Evolutionary conservation across 2,888 invertebrate genomes (phyloP), one percentile per base, ranked within the genome.

Genomic region (Drosophila pullipes): DNA sequence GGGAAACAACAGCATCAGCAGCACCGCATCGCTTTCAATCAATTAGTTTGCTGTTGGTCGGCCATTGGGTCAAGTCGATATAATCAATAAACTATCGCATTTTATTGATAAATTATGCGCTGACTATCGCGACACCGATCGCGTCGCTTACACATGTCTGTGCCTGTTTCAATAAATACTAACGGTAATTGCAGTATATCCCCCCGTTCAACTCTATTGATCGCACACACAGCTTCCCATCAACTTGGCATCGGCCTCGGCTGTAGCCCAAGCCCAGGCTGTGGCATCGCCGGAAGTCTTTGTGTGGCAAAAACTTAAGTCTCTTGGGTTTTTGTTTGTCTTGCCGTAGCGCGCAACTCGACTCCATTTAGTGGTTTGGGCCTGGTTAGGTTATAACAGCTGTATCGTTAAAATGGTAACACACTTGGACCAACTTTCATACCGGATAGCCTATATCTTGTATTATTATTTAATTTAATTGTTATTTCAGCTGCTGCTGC

Each of bases 91-190:
- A 74, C 69, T 78, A 74, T 79, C 69, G 66, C 68, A 85, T 83
- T 85, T 85, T 85, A 81, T 88, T 81, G 85, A 88, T 88, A 81
- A 85, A 83, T 85, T 85, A 85, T 85, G 85, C 85, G 72, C 67
- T 58, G 90, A 74, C 83, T 80, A 74, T 82, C 82, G 70, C 68
- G 69, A 81, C 81, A 81, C 82, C 82, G 74, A 81, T 81, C 81
- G 85, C 85, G 89, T 88, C 83, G 83, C 78, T 88, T 83, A 90
- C 85, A 85, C 81, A 84, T 89, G 85, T 87, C 68, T 69, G 74
- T 77, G 66, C 81, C 57, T 68, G 87, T 72, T 85, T 74, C 87
- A 83, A 90, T 90, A 85, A 90, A 88, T 85, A 75, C 69, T 85
- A 90, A 85, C 85, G 89, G 85, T 74, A 70, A 68, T 69, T 61